Base-by-base conservation (phyloP, 2,797 vertebrate species). In the Rhynchotus rufescens region DNA sequence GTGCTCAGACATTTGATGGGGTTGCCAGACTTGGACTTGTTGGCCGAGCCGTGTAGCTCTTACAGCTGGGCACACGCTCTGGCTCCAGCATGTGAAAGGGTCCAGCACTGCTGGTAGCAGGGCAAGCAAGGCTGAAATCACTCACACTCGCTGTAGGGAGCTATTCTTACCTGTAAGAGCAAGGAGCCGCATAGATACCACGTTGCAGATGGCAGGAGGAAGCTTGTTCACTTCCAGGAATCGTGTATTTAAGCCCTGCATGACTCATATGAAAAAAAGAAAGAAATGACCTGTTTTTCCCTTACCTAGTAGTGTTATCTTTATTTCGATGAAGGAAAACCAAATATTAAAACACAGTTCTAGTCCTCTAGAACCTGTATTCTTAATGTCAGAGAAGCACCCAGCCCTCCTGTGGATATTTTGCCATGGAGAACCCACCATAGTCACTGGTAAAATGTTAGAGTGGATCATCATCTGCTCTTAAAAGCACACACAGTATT, bases 151-250 rank as follows among this genome's bases (percentile, higher is more conserved):
- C 85, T 92, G 62, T 56, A 83, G 69, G 86, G 88, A 94, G 59
- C 81, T 61, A 23, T 80, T 87, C 90, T 66, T 88, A 16, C 86
- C 62, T 89, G 82, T 83, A 94, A 84, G 73, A 88, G 92, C 90
- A 86, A 90, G 86, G 69, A 73, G 51, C 12, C 3, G 0, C n/a
- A 5, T 69, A 77, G 66, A 88, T 92, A 51, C 32, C 72, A 65
- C 62, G 51, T 86, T 81, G 68, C 76, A 56, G 73, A 81, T 80
- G 79, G 78, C 73, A 10, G 84, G 86, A 93, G 68, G 54, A n/a
- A 45, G 90, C 86, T 93, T 86, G 88, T 84, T 94, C 5, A 0
- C 79, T 74, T 1, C 0, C 32, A 20, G 61, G 8, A 67, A 47
- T 84, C 0, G 0, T 14, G 78, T 36, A 4, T 15, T 40, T 21